Evolutionary conservation across 2,888 invertebrate genomes (phyloP).

Genomic region (Brachyptera putata): DNA sequence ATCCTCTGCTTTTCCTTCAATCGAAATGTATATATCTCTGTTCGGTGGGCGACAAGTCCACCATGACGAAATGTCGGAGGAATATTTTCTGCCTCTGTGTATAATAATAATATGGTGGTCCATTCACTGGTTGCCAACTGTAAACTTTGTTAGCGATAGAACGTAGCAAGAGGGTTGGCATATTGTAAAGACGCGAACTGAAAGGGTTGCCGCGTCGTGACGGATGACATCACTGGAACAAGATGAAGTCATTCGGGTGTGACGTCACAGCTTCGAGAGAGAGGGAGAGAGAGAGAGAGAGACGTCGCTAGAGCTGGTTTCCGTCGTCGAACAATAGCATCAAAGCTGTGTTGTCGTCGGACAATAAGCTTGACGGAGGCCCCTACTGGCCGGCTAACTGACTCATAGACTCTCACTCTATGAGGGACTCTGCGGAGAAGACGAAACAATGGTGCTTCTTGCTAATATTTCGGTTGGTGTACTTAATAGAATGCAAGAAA

Average conservation of each 20-base stretch:
- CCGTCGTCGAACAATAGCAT: conserved; percentile 12
- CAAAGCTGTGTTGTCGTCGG: not conserved
- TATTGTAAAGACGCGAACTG: conserved; percentile 19
- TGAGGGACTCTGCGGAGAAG: not conserved
- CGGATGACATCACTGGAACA: conserved; percentile 38
- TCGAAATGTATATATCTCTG: too few species aligned
- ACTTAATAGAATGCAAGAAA: conserved; percentile 6
- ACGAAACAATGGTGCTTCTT: conserved; percentile 2
- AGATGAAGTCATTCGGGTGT: conserved; percentile 51
- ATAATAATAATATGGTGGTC: not conserved
- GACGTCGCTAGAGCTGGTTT: conserved; percentile 27
- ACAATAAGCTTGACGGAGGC: not conserved
- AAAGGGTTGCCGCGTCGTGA: conserved; percentile 29
- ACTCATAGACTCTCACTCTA: too few species aligned
- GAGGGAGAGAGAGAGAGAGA: too few species aligned
- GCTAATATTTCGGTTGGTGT: not conserved
- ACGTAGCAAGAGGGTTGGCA: conserved; percentile 9
- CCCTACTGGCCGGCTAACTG: too few species aligned
- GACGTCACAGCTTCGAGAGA: conserved; percentile 49
- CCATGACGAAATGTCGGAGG: not conserved
- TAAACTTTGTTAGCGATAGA: conserved; percentile 17
- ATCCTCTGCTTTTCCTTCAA: too few species aligned
- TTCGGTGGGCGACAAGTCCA: too few species aligned
- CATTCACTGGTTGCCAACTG: not conserved
- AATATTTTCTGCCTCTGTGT: too few species aligned